These are phyloP conservation scores for Leptoteleia sp. DNA, from an alignment of 1,140 invertebrate genomes.

Conservation along the genomic window DNA sequence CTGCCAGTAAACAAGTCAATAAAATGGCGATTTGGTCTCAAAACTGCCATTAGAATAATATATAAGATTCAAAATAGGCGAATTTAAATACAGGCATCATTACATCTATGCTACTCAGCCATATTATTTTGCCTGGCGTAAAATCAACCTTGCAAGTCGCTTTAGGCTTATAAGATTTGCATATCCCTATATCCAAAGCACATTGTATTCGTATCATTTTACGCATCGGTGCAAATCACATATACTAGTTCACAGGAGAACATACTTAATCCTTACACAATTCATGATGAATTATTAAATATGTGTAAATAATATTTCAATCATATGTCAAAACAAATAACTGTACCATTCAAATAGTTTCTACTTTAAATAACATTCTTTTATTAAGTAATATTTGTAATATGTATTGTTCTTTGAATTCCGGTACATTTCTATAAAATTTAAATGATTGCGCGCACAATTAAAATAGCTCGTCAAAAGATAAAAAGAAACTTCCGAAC, in stretches of 20 bases:
- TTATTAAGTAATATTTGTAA: too few species aligned
- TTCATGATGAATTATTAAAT: constrained; percentile 31
- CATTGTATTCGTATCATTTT: constrained; percentile 58
- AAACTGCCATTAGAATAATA: too few species aligned
- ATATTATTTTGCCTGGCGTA: constrained; percentile 40
- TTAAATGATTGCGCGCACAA: too few species aligned
- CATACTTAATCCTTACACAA: constrained; percentile 30
- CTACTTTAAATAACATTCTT: not conserved
- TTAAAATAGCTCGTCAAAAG: constrained; percentile 25
- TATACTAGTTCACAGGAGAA: constrained; percentile 27
- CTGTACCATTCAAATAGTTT: not conserved
- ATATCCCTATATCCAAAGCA: constrained; percentile 55
- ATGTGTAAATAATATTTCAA: constrained; percentile 20
- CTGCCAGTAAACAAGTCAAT: too few species aligned
- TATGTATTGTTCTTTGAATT: too few species aligned
- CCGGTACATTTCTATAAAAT: too few species aligned
- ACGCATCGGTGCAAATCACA: constrained; percentile 52
- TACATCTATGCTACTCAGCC: too few species aligned
- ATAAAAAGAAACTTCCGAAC: constrained; percentile 38
- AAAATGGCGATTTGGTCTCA: too few species aligned
- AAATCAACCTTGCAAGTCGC: constrained; percentile 59
- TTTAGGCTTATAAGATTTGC: constrained; percentile 64
- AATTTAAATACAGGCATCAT: too few species aligned
- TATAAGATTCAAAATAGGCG: too few species aligned
- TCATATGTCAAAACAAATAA: too few species aligned